phyloP scores from a whole-genome alignment of 2,888 invertebrate species.

The Caradrina kadenii region DNA sequence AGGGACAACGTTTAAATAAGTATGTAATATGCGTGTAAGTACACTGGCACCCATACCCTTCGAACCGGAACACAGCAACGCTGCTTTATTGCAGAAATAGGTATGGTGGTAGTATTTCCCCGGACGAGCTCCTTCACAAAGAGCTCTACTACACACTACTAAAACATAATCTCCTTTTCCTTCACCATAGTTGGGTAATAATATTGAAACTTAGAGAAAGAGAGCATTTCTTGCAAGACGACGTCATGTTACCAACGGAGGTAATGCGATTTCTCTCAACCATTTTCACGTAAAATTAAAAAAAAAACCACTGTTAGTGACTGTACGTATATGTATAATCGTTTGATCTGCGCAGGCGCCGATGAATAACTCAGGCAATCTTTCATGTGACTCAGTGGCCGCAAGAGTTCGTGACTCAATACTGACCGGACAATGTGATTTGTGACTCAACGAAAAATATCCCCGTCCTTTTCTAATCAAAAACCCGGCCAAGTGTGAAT shows the following conservation, averaged over 20 bases:
- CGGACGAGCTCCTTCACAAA: no score
- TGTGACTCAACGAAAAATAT: conserved; percentile 72
- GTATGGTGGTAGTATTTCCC: no score
- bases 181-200: neutral
- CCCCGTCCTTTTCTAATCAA: conserved; percentile 64
- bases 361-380: conserved; percentile 74
- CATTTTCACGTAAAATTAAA: conserved; percentile 18
- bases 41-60: no score
- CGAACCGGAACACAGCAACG: no score
- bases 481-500: conserved; percentile 11
- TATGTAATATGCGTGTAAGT: no score
- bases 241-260: conserved; percentile 10
- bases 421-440: conserved; percentile 63
- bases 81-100: no score
- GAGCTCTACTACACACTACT: no score
- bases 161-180: no score
- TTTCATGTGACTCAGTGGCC: conserved; percentile 82
- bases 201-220: neutral
- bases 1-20: no score
- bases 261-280: conserved; percentile 12
- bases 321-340: conserved; percentile 33
- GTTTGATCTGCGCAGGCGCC: conserved; percentile 68
- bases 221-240: neutral
- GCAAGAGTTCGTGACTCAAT: conserved; percentile 78
- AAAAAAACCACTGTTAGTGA: conserved; percentile 20